phyloP scores from a whole-genome alignment of 2,113 vertebrate species.

The Todiramphus saurophagus region DNA sequence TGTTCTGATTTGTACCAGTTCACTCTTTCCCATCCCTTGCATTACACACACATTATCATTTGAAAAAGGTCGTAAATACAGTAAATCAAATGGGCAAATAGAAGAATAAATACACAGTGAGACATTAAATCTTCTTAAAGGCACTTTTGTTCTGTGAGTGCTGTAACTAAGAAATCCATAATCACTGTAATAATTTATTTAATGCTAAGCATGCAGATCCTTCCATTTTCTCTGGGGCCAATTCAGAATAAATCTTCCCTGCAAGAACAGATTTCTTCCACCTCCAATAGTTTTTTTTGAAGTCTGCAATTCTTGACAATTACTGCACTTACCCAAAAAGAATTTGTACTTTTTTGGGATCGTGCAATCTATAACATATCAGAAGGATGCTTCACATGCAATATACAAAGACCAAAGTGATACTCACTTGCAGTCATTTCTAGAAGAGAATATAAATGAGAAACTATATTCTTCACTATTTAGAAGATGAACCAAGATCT shows the following conservation, averaged over 20 bases:
- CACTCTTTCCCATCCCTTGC: not conserved
- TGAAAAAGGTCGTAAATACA: conserved; percentile 3
- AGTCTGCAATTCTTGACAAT: not conserved
- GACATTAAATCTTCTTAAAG: not conserved
- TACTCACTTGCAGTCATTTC: not conserved
- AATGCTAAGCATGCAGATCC: not conserved
- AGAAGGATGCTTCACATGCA: not conserved
- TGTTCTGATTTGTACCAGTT: not conserved
- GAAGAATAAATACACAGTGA: not conserved
- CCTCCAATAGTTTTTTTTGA: not conserved
- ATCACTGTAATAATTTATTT: not conserved
- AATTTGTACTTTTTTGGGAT: not conserved
- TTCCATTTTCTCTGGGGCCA: not conserved
- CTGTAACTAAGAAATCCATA: not conserved
- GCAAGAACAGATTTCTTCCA: not conserved
- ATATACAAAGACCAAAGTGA: not conserved
- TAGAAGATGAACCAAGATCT: not conserved
- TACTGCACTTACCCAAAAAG: not conserved
- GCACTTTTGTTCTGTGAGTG: not conserved
- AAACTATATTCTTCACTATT: not conserved
- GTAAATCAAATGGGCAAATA: not conserved
- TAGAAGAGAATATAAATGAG: not conserved
- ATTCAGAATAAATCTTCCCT: not conserved
- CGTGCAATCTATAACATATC: not conserved
- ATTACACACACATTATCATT: not conserved